A percentile compares a stretch with the other conserved stretches of the same genome.
Conservation (phyloP, 2,797 vertebrate species). For the Pantherophis alleghaniensis region DNA sequence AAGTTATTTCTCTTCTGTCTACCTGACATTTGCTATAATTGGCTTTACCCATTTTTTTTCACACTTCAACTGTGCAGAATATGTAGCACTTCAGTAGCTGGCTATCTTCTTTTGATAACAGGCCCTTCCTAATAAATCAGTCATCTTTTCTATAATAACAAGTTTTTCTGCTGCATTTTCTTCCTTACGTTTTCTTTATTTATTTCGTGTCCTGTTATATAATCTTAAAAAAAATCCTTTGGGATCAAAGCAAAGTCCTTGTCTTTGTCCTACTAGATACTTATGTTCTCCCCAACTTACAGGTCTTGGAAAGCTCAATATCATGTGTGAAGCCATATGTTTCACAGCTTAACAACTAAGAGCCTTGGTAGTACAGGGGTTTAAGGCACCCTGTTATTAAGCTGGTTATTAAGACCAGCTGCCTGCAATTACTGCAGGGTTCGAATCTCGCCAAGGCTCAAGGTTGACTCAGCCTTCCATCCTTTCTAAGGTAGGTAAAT, state of each 20-base stretch:
- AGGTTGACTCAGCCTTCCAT: too few species aligned
- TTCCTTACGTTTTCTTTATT: slow-evolving; percentile 37
- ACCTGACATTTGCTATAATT: slow-evolving; percentile 64
- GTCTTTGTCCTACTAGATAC: background rate
- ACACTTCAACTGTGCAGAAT: slow-evolving; percentile 58
- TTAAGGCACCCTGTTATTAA: too few species aligned
- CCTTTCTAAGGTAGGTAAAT: too few species aligned
- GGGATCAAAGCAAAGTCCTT: background rate
- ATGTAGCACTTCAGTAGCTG: slow-evolving; percentile 61
- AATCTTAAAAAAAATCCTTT: background rate
- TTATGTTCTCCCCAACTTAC: background rate
- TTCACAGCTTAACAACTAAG: background rate
- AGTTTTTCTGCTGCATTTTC: slow-evolving; percentile 58
- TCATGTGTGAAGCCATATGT: background rate
- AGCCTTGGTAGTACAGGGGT: too few species aligned
- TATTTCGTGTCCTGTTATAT: background rate
- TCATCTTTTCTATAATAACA: slow-evolving; percentile 64
- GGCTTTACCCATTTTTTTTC: slow-evolving; percentile 58
- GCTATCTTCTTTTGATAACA: slow-evolving; percentile 69
- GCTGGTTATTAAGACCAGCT: too few species aligned
- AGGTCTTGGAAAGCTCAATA: background rate
- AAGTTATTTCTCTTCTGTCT: slow-evolving; percentile 56
- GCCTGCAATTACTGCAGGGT: too few species aligned
- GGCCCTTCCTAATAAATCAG: slow-evolving; percentile 67
- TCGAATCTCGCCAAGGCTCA: too few species aligned